phyloP scores from a whole-genome alignment of 1,140 invertebrate genomes.

The Pseudobourletiella spinata region DNA sequence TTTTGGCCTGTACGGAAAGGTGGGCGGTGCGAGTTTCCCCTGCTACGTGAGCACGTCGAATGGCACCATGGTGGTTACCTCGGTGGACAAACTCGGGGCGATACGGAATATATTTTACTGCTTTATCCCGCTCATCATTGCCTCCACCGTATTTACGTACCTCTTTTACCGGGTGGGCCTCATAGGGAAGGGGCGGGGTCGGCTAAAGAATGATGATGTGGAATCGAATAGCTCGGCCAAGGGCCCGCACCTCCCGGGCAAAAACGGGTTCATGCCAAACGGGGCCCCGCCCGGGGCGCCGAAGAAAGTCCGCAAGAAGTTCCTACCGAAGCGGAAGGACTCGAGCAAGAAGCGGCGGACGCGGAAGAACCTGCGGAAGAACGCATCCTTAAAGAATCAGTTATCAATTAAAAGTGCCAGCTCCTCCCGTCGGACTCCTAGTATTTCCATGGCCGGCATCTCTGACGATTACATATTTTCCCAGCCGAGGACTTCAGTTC shows the following conservation, averaged over 20 bases:
- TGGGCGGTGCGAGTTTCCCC: constrained; percentile 21
- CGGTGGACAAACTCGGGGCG: constrained; percentile 32
- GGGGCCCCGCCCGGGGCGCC: constrained; percentile 28
- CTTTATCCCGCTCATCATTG: constrained; percentile 35
- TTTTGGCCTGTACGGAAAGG: constrained; percentile 25
- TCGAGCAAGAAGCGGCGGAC: constrained; percentile 30
- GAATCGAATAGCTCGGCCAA: background rate
- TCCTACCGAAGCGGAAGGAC: constrained; percentile 24
- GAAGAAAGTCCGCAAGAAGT: constrained; percentile 33
- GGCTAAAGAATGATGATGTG: constrained; percentile 16
- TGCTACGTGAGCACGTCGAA: constrained; percentile 34
- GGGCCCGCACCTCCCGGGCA: constrained; percentile 4
- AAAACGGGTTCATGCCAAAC: constrained; percentile 21
- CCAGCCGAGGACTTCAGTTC: constrained; percentile 15
- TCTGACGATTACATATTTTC: constrained; percentile 10
- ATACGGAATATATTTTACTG: constrained; percentile 34
- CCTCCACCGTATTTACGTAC: constrained; percentile 35
- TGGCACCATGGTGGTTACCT: constrained; percentile 33
- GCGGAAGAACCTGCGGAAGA: constrained; percentile 33
- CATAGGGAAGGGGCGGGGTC: constrained; percentile 20
- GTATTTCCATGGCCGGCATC: constrained; percentile 19
- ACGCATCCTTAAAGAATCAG: constrained; percentile 14
- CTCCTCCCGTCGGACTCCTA: constrained; percentile 23
- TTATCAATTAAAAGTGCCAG: constrained; percentile 27
- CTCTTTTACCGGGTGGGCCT: constrained; percentile 36